Percentiles rank a stretch among this genome's conserved stretches.
These are phyloP conservation scores for Phalloptychus januarius DNA, from an alignment of 2,797 vertebrate genomes.

Conservation along the genomic window DNA sequence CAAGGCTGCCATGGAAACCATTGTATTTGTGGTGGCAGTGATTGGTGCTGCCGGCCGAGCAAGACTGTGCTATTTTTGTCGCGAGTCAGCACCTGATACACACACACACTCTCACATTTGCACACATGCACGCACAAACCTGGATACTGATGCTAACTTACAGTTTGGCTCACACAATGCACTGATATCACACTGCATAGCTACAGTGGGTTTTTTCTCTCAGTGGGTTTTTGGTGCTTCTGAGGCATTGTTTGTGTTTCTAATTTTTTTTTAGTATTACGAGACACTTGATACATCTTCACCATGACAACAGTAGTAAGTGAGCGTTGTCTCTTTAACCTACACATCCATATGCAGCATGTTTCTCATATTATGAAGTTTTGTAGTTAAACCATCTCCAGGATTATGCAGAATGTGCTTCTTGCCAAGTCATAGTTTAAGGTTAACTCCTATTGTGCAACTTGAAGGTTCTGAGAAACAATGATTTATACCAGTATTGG, in stretches of 20 bases:
- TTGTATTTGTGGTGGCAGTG: constrained; percentile 84
- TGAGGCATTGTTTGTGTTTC: constrained; percentile 20
- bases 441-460: not conserved
- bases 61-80: constrained; percentile 85
- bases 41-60: constrained; percentile 82
- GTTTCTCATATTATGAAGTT: constrained; percentile 25
- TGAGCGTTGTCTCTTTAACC: constrained; percentile 50
- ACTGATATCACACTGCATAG: constrained; percentile 19
- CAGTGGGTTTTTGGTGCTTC: constrained; percentile 20
- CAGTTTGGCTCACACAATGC: constrained; percentile 19
- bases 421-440: not conserved
- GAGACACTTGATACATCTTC: constrained; percentile 53
- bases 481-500: not conserved
- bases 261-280: constrained; percentile 23
- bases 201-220: constrained; percentile 20
- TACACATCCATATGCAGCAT: constrained; percentile 20
- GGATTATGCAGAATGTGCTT: not conserved
- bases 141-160: constrained; percentile 45
- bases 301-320: constrained; percentile 66
- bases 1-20: constrained; percentile 85
- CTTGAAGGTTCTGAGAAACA: not conserved
- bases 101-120: constrained; percentile 15
- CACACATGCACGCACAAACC: constrained; percentile 27
- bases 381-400: constrained; percentile 8
- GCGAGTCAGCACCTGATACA: constrained; percentile 80